These are phyloP conservation scores for Trissoscelio sp. DNA, from an alignment of 2,888 invertebrate genomes.

Conservation along the genomic window DNA sequence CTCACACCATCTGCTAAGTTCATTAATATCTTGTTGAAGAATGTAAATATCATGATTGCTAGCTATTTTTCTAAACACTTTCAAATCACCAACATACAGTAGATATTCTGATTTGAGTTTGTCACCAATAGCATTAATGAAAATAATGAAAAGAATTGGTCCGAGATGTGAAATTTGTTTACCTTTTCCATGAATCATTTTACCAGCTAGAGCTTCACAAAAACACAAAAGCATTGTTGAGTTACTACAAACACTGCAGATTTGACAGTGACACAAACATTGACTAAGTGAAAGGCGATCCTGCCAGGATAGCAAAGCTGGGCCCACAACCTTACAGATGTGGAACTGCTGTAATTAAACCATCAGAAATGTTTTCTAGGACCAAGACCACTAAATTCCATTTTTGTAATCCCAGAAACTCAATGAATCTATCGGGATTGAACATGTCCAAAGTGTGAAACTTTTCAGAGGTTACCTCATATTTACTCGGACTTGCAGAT, in stretches of 20 bases:
- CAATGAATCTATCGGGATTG: not conserved
- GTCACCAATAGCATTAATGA: conserved; percentile 15
- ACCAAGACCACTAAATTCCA: no score
- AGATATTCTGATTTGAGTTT: conserved; percentile 7
- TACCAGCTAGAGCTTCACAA: no score
- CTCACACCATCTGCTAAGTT: conserved; percentile 3
- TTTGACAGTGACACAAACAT: no score
- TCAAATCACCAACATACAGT: conserved; percentile 12
- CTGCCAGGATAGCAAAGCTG: no score
- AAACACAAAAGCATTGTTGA: no score
- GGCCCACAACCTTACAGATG: no score
- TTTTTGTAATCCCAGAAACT: no score
- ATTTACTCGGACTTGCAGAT: conserved; percentile 9
- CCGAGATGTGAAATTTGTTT: conserved; percentile 9
- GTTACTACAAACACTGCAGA: no score
- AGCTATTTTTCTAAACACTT: conserved; percentile 5
- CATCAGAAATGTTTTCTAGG: no score
- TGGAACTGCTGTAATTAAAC: not conserved
- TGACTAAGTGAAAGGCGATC: no score
- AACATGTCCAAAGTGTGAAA: no score
- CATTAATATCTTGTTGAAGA: not conserved
- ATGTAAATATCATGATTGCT: not conserved
- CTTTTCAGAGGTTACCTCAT: conserved; percentile 7
- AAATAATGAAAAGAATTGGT: conserved; percentile 12
- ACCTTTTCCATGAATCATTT: no score